These are phyloP conservation scores for Actinemys pallida DNA, from an alignment of 2,113 vertebrate genomes.

Conservation along the genomic window DNA sequence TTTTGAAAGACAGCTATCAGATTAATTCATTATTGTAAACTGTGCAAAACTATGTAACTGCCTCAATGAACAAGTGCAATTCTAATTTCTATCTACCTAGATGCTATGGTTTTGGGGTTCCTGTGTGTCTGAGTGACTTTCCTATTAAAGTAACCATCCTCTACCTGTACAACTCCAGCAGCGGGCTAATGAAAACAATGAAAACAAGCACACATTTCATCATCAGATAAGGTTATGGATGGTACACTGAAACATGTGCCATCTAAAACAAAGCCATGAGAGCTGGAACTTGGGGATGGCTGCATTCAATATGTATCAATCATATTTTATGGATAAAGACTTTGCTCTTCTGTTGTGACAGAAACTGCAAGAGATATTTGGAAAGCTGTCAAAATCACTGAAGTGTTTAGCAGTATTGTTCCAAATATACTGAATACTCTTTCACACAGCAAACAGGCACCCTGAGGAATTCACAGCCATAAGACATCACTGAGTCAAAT, in stretches of 20 bases:
- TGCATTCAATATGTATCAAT: slow-evolving; percentile 39
- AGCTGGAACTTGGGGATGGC: not conserved
- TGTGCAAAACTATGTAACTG: not conserved
- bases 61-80: not conserved
- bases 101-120: not conserved
- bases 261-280: not conserved
- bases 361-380: slow-evolving; percentile 57
- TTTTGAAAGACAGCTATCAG: not conserved
- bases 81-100: not conserved
- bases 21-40: not conserved
- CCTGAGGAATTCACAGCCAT: slow-evolving; percentile 40
- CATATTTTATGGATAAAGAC: slow-evolving; percentile 61
- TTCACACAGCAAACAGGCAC: not conserved
- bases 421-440: slow-evolving; percentile 17
- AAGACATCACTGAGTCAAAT: slow-evolving; percentile 15
- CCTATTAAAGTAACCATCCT: not conserved
- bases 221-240: not conserved
- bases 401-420: slow-evolving; percentile 66
- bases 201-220: not conserved
- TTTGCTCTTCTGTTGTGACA: slow-evolving; percentile 55
- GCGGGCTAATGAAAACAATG: fast-evolving
- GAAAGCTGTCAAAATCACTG: slow-evolving; percentile 69
- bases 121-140: not conserved
- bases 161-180: not conserved
- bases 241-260: not conserved